Evolutionary conservation across 2,888 invertebrate species (phyloP).

Genomic region (Vesta saturnalis): DNA sequence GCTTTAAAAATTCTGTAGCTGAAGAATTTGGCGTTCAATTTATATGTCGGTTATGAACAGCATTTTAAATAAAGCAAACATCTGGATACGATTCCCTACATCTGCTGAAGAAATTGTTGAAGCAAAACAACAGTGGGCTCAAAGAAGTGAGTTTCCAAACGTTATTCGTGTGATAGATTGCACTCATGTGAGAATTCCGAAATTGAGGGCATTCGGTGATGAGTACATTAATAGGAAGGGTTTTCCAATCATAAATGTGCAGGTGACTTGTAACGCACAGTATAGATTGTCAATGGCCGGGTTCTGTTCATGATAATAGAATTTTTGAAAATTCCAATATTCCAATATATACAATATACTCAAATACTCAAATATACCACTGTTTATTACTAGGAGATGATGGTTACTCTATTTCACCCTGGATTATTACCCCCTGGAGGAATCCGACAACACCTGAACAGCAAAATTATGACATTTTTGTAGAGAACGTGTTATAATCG

Average conservation of each 20-base stretch:
- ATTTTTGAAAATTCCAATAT: conserved; percentile 7
- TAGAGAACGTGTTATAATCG: no score
- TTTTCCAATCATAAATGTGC: neutral
- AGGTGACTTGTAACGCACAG: neutral
- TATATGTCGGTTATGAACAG: conserved; percentile 10
- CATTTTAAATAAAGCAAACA: conserved; percentile 19
- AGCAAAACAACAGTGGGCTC: neutral
- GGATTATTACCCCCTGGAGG: no score
- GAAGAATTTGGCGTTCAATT: conserved; percentile 21
- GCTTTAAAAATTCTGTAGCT: conserved; percentile 14
- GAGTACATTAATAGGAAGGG: neutral
- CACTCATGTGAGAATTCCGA: neutral
- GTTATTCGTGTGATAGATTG: neutral
- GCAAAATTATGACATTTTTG: no score
- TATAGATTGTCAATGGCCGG: conserved; percentile 12
- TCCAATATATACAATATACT: conserved; percentile 2
- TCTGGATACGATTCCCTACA: conserved; percentile 19
- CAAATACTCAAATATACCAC: neutral
- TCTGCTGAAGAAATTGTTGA: neutral
- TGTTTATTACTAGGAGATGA: conserved; percentile 13
- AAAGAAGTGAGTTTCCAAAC: neutral
- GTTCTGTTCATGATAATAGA: conserved; percentile 1
- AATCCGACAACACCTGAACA: conserved; percentile 10
- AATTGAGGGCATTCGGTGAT: neutral
- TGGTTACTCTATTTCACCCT: conserved; percentile 12